Percentiles rank a stretch among this genome's conserved stretches.
phyloP scores from a whole-genome alignment of 2,888 invertebrate species.

The Andrena hattorfiana region DNA sequence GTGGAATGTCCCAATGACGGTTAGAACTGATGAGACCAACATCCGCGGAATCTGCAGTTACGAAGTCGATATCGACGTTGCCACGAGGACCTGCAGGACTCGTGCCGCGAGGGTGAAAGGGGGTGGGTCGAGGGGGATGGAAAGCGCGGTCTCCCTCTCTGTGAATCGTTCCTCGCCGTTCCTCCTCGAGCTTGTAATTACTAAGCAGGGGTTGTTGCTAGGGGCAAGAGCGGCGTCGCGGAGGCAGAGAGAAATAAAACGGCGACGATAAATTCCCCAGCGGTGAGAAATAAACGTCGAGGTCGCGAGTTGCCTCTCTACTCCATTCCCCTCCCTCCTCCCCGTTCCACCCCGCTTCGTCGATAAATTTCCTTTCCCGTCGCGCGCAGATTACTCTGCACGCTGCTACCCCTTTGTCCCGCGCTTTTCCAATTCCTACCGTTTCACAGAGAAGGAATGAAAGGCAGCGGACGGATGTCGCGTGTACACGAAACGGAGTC shows the following conservation, averaged over 20 bases:
- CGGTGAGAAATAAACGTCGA: constrained; percentile 62
- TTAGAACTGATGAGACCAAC: neutral
- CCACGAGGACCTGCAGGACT: constrained; percentile 13
- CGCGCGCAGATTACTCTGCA: constrained; percentile 5
- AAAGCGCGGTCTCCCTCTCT: constrained; percentile 4
- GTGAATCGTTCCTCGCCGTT: constrained; percentile 50
- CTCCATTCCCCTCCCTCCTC: neutral
- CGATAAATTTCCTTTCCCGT: constrained; percentile 40
- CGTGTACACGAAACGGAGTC: constrained; percentile 26
- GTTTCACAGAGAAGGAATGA: neutral
- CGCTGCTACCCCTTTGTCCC: neutral
- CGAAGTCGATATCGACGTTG: constrained; percentile 32
- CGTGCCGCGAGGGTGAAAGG: neutral
- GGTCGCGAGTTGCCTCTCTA: constrained; percentile 35
- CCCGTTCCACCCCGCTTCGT: constrained; percentile 2
- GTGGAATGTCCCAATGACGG: too few relatives aligned
- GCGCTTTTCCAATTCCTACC: neutral
- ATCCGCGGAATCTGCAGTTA: neutral
- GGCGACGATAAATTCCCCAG: constrained; percentile 58
- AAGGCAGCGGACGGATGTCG: constrained; percentile 1
- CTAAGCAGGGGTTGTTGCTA: constrained; percentile 62
- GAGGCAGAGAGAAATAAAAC: constrained; percentile 52
- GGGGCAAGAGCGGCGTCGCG: constrained; percentile 43
- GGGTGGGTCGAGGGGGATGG: neutral
- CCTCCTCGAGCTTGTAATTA: constrained; percentile 56